Evolutionary conservation across 35 echinoderm and acorn worm species (phyloP), one percentile per base, ranked within the genome.

Genomic region (Heliocidaris erythrogramma): DNA sequence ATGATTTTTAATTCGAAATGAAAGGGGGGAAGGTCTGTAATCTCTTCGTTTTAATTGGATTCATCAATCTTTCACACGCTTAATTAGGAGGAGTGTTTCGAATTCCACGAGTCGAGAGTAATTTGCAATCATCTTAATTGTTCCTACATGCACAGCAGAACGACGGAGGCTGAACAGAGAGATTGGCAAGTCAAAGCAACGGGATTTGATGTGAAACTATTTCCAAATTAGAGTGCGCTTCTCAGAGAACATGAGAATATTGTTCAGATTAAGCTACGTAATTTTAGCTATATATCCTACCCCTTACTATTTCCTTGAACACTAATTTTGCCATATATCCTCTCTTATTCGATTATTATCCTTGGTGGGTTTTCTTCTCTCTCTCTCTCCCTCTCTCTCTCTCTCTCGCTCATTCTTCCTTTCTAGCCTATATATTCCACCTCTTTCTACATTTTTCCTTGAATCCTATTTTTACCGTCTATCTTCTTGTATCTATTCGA

Each of bases 51-150:
- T 89, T 89, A 48, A 32, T 89, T 48, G 87, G 87, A 48, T 48
- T 89, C 87, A 89, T 89, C 31, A 47, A 89, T 89, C 87, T 89
- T 89, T 89, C 87, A 89, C 31, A 47, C 47, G 87, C 13, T 89
- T 89, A 89, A 89, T 89, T 89, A 89, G 31, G 87, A 48, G 31
- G 47, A 89, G 87, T 89, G 30, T 17, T 35, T 47, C 31, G 87
- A 42, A 89, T 89, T 32, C 87, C 87, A 32, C 87, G 30, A 89
- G 31, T 21, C 87, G 87, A 48, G 87, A 32, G 47, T 89, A 89
- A 89, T 89, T 89, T 48, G 87, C 87, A 89, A 89, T 89, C 87
- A 89, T 89, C 12, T 21, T 47, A 89, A 89, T 89, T 32, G 87
- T 47, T 89, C 47, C 87, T 13, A 14, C 32, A 48, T n/a, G n/a